Base-by-base conservation (phyloP, 2,797 vertebrate genomes). In the Nannoperca australis region DNA sequence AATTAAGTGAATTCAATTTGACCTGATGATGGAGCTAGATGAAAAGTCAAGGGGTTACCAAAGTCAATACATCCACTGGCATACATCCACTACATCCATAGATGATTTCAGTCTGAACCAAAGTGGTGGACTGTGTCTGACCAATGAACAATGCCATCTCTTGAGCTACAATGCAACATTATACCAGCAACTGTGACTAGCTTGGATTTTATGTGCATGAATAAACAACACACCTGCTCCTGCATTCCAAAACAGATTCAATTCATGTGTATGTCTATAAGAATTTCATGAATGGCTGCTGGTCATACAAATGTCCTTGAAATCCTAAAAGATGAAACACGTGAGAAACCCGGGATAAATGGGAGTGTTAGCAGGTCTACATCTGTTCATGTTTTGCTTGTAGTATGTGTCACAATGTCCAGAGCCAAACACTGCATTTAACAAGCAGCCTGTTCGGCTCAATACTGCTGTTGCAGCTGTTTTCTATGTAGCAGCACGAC, bases 401-500 rank as follows among this genome's bases (percentile, higher is more conserved):
- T 49, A 44, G 84, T 71, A 53, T 79, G 20, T 20, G 59, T 73
- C 54, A 56, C 73, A 45, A 15, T n/a, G 70, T 58, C 61, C n/a
- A 58, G 24, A 73, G 78, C 73, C 63, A 69, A 73, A 72, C 4
- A 1, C 18, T 71, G 56, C 49, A 58, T 81, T 85, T 60, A 81
- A 69, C 70, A 75, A 63, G 75, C 81, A 58, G 63, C 58, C 24
- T 5, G 14, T 32, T 27, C 60, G 62, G 74, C 76, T 72, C 40
- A 11, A 54, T 18, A 14, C 40, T 15, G 68, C 58, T 64, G 76
- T 11, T 76, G 71, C 82, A 72, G 76, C 79, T 71, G 70, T 79
- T 85, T 76, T 73, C 71, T 72, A 45, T 82, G 80, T 76, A 72
- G 84, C 73, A 75, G 83, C 81, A 76, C 53, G 66, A 83, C 87